Conservation (phyloP, 2,113 vertebrate genomes). For the Alectura lathami region DNA sequence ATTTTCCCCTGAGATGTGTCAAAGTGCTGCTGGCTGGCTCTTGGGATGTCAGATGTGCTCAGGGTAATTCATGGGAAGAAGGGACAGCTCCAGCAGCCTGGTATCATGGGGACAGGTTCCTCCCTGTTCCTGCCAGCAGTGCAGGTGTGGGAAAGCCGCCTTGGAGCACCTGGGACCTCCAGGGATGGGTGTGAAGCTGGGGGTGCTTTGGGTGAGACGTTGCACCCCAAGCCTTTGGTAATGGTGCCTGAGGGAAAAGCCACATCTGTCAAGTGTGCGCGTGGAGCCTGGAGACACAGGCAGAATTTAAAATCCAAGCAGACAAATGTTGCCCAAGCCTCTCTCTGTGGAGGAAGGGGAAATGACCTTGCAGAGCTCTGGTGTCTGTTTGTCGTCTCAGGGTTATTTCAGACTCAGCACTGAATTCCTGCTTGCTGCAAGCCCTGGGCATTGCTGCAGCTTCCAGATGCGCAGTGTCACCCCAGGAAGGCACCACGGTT, state of each 20-base stretch:
- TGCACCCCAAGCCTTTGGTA: background rate
- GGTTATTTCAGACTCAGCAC: background rate
- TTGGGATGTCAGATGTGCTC: background rate
- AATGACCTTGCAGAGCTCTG: background rate
- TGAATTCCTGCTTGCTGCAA: background rate
- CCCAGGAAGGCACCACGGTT: background rate
- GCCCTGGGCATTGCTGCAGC: background rate
- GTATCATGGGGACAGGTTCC: background rate
- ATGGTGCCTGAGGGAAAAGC: background rate
- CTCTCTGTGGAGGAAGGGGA: background rate
- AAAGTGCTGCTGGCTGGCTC: fast-evolving
- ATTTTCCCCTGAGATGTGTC: background rate
- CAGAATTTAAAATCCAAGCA: background rate
- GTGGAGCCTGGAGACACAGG: background rate
- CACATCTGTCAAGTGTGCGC: fast-evolving
- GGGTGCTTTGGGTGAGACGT: background rate
- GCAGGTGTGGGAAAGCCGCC: background rate
- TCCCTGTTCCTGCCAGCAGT: fast-evolving
- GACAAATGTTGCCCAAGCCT: background rate
- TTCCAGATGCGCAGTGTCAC: background rate
- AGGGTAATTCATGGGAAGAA: background rate
- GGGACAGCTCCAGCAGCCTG: background rate
- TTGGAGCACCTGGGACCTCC: background rate
- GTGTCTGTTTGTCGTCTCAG: background rate
- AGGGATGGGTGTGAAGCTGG: background rate